Base-by-base conservation (phyloP, 2,888 invertebrate genomes). In the Orchesellides sinensis region DNA sequence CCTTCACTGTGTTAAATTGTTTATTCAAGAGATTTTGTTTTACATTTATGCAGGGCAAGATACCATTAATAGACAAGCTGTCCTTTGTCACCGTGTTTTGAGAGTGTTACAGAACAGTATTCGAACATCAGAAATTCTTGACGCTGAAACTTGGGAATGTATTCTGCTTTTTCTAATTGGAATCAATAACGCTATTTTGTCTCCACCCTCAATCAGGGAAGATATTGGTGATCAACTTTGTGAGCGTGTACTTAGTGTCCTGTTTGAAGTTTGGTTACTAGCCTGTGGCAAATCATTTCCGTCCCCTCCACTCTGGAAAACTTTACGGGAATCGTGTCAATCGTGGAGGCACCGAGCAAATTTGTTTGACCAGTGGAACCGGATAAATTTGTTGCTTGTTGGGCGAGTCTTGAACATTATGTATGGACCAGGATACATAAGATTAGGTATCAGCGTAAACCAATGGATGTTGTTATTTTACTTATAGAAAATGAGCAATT, bases 141-240 rank as follows among this genome's bases (percentile, higher is more conserved):
- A 96, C 66, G 92, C 95, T 21, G 95, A 95, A 87, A 97, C 98
- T 6, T 99, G 98, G 98, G 95, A 97, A 89, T 93, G 96, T 0
- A 90, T 98, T 45, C 91, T 98, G 63, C 91, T 96, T 80, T 96
- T 98, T 90, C 92, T 98, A 85, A 91, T 98, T 83, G 95, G 96
- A 32, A 96, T 98, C 40, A 98, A 98, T 89, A 96, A 98, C 87
- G 96, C 96, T 8, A 91, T 98, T 47, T 92, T 98, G 83, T 95
- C 97, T 1, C 97, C 98, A 25, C 98, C 98, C 5, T 96, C 96
- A 4, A 94, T 97, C 32, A 96, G 96, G 91, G 98, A 98, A 90
- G 96, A 97, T 89, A 96, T 97, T n/a, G 96, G 96, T 0, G 98
- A 98, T 90, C 97, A 98, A 90, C 92, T 98, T 56, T 97, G 98